Evolutionary conservation across 2,888 invertebrate genomes (phyloP).

Genomic region (Spilarctia lutea): DNA sequence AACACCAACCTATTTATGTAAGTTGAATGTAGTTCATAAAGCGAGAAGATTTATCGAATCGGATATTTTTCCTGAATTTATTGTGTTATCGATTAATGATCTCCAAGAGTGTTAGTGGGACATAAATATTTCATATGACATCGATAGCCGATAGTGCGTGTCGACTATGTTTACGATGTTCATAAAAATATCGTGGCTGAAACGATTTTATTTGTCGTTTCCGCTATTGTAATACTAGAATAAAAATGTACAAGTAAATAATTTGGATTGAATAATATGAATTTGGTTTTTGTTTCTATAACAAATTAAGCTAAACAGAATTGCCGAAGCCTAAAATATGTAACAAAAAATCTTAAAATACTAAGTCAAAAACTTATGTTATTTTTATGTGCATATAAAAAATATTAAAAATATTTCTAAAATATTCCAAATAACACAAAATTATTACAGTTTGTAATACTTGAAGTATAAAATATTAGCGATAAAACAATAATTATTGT

Average conservation of each 20-base stretch:
- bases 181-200: constrained; percentile 69
- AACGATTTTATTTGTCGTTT: constrained; percentile 60
- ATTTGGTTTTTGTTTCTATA: neutral
- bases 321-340: neutral
- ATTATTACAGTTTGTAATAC: too few species aligned
- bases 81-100: constrained; percentile 64
- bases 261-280: neutral
- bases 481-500: neutral
- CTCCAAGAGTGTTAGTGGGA: constrained; percentile 66
- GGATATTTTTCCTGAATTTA: constrained; percentile 37
- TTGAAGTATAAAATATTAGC: too few species aligned
- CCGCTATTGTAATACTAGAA: constrained; percentile 25
- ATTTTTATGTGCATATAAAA: too few species aligned
- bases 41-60: constrained; percentile 13
- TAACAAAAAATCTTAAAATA: neutral
- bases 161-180: constrained; percentile 70
- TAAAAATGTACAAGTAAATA: constrained; percentile 6
- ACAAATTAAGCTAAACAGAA: neutral
- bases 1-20: neutral
- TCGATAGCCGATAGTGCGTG: constrained; percentile 75
- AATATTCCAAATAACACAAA: too few species aligned
- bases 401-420: too few species aligned
- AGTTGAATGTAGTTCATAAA: neutral
- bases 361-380: too few species aligned
- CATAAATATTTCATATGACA: constrained; percentile 76